Evolutionary conservation across 2,797 vertebrate species (phyloP).

Genomic region (Lutjanus argentimaculatus): DNA sequence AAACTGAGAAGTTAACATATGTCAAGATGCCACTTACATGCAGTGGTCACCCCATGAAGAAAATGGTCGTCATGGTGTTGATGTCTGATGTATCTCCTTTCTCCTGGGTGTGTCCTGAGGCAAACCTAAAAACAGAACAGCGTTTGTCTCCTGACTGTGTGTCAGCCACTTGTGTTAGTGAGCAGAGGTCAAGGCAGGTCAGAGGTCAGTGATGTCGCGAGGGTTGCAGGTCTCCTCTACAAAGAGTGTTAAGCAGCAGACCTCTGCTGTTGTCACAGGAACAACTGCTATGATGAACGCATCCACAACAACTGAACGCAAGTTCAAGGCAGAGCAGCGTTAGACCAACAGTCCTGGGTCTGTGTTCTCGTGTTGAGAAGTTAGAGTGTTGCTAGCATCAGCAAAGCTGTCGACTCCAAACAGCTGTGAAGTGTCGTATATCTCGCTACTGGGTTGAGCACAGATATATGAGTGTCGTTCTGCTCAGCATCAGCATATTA

Average conservation of each 20-base stretch:
- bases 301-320: slow-evolving; percentile 28
- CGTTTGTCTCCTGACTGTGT: slow-evolving; percentile 13
- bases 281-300: slow-evolving; percentile 66
- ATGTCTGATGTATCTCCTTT: not conserved
- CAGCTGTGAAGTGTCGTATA: slow-evolving; percentile 63
- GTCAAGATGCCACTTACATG: not conserved
- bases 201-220: slow-evolving; percentile 42
- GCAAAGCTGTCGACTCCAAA: slow-evolving; percentile 36
- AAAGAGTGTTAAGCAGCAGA: slow-evolving; percentile 44
- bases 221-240: slow-evolving; percentile 27
- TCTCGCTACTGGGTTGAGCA: no score
- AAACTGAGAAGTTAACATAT: not conserved
- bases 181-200: slow-evolving; percentile 49
- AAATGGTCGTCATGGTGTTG: not conserved
- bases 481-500: no score
- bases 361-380: slow-evolving; percentile 12
- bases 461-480: no score
- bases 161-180: slow-evolving; percentile 25
- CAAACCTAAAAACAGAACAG: slow-evolving; percentile 11
- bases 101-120: not conserved
- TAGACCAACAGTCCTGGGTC: slow-evolving; percentile 20
- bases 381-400: slow-evolving; percentile 37
- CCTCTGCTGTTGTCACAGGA: slow-evolving; percentile 35
- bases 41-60: not conserved
- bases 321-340: slow-evolving; percentile 28